Conservation (phyloP, 2,113 vertebrate genomes). For the human region GRCh38 chr11:35692001-35692500, state of each 20-base stretch:
- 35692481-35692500: neutral
- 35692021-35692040: neutral
- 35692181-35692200: neutral
- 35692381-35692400: neutral
- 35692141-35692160: neutral
- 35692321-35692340: neutral
- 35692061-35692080: neutral
- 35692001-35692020: neutral
- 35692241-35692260: conserved; percentile 13
- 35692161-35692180: neutral
- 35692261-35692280: neutral
- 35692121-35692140: neutral
- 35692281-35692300: neutral
- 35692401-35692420: neutral
- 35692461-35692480: neutral
- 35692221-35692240: neutral
- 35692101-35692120: neutral
- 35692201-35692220: neutral
- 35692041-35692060: neutral
- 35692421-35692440: neutral
- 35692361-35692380: neutral
- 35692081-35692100: conserved; percentile 18
- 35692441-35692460: neutral
- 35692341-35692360: neutral
- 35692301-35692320: too few species aligned